Conservation (phyloP, 2,113 vertebrate genomes). For the human (Homo sapiens) region DNA sequence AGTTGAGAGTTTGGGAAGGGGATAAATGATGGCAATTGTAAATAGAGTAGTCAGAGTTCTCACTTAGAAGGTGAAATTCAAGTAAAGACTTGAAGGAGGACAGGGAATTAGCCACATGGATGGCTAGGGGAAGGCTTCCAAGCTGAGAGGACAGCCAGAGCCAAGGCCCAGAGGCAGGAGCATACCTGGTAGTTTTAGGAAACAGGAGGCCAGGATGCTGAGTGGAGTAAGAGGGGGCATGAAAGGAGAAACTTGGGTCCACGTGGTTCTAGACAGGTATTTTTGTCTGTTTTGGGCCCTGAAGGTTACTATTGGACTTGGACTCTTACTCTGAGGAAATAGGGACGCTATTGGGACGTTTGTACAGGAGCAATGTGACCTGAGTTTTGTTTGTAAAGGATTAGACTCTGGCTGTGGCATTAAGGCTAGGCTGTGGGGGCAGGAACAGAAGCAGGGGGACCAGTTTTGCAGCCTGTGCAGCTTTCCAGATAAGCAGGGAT, state of each 20-base stretch:
- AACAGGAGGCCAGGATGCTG: not conserved
- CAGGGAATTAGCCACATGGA: not conserved
- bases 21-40: not conserved
- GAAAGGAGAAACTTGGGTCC: not conserved
- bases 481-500: not conserved
- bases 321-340: not conserved
- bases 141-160: not conserved
- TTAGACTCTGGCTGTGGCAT: not conserved
- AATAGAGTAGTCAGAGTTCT: not conserved
- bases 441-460: not conserved
- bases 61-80: not conserved
- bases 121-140: not conserved
- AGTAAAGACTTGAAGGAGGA: not conserved
- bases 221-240: not conserved
- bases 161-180: not conserved
- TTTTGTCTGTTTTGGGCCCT: not conserved
- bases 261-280: not conserved
- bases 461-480: not conserved
- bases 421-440: not conserved
- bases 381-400: not conserved
- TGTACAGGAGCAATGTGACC: not conserved
- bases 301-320: not conserved
- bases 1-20: not conserved
- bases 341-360: not conserved
- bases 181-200: not conserved